Conservation (phyloP, 2,113 vertebrate species). For the Oncorhynchus kisutch region DNA sequence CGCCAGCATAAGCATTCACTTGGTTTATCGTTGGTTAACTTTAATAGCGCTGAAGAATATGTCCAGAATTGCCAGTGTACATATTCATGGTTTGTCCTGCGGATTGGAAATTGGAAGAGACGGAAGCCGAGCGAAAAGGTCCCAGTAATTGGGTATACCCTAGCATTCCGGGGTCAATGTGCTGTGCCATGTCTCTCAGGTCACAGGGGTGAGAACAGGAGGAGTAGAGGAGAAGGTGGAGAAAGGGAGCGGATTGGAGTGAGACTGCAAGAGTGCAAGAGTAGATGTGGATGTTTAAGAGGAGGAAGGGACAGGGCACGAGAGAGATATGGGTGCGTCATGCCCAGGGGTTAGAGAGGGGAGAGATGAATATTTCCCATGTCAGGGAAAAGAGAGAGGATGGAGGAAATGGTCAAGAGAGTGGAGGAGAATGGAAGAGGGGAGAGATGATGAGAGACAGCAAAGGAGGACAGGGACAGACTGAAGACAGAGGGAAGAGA, state of each 20-base stretch:
- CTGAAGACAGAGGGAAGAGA: too few species aligned
- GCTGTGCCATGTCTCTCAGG: constrained; percentile 26
- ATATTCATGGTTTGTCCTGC: constrained; percentile 96
- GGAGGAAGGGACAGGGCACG: background rate
- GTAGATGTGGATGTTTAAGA: background rate
- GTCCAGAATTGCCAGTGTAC: constrained; percentile 85
- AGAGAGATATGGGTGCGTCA: background rate
- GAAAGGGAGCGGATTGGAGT: too few species aligned
- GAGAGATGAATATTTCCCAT: too few species aligned
- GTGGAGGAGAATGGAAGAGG: too few species aligned
- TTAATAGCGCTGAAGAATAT: constrained; percentile 99
- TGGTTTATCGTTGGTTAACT: constrained; percentile 96
- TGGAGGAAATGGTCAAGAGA: too few species aligned
- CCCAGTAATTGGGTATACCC: constrained; percentile 91
- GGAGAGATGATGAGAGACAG: too few species aligned
- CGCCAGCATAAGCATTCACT: constrained; percentile 94
- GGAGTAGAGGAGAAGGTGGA: too few species aligned
- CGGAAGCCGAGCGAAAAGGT: constrained; percentile 89
- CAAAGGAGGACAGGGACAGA: too few species aligned
- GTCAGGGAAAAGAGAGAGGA: too few species aligned
- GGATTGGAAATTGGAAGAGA: constrained; percentile 97
- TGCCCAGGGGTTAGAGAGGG: background rate
- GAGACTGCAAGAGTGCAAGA: too few species aligned
- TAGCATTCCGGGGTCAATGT: constrained; percentile 65
- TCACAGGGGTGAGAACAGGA: background rate